These are phyloP conservation scores for Protophormia terraenovae DNA, from an alignment of 2,888 invertebrate species.

Conservation along the genomic window DNA sequence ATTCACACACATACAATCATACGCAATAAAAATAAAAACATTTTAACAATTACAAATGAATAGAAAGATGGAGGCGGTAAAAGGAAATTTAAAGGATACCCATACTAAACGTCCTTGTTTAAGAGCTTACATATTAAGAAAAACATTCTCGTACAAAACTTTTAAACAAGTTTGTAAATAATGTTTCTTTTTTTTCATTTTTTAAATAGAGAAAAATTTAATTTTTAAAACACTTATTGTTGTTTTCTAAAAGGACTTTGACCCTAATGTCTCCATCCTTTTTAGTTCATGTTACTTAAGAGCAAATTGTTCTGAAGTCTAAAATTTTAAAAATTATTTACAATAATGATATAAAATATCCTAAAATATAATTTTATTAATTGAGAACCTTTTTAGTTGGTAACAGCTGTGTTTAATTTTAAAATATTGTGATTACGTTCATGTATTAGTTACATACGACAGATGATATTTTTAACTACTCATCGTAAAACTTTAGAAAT, in stretches of 20 bases:
- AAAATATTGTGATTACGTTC: too few species aligned
- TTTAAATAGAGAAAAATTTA: background rate
- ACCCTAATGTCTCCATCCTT: background rate
- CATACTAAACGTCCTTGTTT: too few species aligned
- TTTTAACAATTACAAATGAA: slow-evolving; percentile 35
- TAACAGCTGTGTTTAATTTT: background rate
- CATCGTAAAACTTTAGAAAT: too few species aligned
- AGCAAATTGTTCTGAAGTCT: too few species aligned
- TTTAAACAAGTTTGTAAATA: background rate
- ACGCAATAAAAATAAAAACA: background rate
- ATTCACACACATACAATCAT: background rate
- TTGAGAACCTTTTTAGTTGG: background rate
- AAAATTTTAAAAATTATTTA: background rate
- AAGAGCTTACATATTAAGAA: background rate
- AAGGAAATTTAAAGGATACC: background rate
- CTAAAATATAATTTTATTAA: background rate
- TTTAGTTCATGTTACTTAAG: background rate
- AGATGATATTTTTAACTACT: too few species aligned
- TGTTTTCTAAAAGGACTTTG: background rate
- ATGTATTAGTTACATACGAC: too few species aligned
- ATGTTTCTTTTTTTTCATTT: background rate
- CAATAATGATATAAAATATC: background rate
- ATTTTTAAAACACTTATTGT: background rate
- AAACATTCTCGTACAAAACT: background rate
- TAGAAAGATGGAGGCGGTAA: background rate